phyloP scores from a whole-genome alignment of 1,140 invertebrate genomes.

The Rhopalosiphum padi region DNA sequence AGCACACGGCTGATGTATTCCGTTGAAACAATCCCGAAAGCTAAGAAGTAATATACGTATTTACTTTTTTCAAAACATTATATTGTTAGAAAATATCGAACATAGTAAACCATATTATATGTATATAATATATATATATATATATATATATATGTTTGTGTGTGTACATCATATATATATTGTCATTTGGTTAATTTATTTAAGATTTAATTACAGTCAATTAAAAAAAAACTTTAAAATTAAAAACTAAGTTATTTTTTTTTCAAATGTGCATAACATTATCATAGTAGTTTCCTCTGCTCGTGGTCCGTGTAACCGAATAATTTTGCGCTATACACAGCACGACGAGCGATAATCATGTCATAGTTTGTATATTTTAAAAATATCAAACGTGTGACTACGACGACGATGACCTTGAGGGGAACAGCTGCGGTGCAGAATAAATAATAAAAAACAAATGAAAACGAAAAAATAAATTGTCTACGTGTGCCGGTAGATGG shows the following conservation, averaged over 20 bases:
- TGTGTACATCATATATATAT: neutral
- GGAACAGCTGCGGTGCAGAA: neutral
- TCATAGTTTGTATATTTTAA: neutral
- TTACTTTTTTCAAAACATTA: neutral
- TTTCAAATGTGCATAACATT: neutral
- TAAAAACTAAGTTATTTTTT: neutral
- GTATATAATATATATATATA: neutral
- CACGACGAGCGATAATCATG: neutral
- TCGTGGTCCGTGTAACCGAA: neutral
- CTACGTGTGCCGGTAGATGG: neutral
- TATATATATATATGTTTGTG: neutral
- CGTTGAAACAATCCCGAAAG: neutral
- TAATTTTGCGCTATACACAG: neutral
- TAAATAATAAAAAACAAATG: neutral
- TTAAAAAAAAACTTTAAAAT: neutral
- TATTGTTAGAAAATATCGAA: neutral
- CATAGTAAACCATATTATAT: neutral
- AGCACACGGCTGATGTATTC: neutral
- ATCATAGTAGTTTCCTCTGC: neutral
- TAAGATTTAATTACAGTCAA: neutral
- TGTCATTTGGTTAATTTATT: conserved; percentile 12
- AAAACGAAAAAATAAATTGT: neutral
- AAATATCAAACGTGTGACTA: neutral
- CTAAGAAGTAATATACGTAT: neutral
- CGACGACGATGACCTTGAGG: neutral